These are phyloP conservation scores for Drosophila pseudoobscura DNA, from an alignment of 1,140 invertebrate genomes.

Conservation along the genomic window DNA sequence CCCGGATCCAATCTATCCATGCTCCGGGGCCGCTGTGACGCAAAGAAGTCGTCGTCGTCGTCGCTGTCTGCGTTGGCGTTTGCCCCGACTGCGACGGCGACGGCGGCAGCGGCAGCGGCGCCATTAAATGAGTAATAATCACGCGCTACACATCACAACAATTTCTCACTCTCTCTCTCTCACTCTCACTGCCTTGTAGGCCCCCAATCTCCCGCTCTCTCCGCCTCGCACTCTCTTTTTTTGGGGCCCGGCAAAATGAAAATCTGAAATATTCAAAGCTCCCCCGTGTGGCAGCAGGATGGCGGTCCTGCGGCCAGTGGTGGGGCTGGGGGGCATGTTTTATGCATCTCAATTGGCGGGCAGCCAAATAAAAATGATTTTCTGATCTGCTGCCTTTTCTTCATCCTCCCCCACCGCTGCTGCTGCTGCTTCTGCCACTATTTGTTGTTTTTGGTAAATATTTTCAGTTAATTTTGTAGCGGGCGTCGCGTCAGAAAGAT, in stretches of 20 bases:
- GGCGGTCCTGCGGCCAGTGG: not conserved
- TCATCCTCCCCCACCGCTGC: no score
- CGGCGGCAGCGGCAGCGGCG: slow-evolving; percentile 17
- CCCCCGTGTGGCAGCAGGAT: not conserved
- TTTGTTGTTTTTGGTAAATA: slow-evolving; percentile 31
- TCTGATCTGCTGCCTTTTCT: slow-evolving; percentile 2
- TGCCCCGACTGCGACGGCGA: not conserved
- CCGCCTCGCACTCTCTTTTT: not conserved
- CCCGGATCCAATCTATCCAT: no score
- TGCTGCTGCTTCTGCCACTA: no score
- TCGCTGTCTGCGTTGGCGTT: not conserved
- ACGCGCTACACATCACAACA: slow-evolving; percentile 29
- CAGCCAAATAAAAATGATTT: slow-evolving; percentile 54
- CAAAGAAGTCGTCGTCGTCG: slow-evolving; percentile 31
- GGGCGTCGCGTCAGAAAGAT: slow-evolving; percentile 18
- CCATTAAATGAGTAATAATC: slow-evolving; percentile 58
- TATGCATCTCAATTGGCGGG: slow-evolving; percentile 55
- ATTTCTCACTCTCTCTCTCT: not conserved
- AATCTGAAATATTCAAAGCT: slow-evolving; percentile 52
- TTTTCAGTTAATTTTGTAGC: slow-evolving; percentile 35
- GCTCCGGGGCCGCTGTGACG: slow-evolving; percentile 19
- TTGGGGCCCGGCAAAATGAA: slow-evolving; percentile 25
- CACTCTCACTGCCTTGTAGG: not conserved
- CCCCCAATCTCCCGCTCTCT: not conserved
- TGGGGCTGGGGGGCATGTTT: not conserved